These are phyloP conservation scores for Exocentrus adspersus DNA, from an alignment of 2,888 invertebrate genomes.

Conservation along the genomic window DNA sequence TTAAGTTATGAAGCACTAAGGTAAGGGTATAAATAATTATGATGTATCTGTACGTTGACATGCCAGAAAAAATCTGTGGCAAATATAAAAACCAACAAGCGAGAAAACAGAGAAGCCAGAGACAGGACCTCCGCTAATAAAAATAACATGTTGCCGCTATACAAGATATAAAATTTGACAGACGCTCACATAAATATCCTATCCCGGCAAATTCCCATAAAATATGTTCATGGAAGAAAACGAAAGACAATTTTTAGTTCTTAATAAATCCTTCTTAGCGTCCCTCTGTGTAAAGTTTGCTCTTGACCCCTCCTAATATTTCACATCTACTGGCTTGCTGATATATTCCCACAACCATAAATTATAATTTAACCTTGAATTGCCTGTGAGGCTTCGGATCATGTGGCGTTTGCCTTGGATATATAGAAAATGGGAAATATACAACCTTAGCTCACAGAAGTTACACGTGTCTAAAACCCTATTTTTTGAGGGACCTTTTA, in stretches of 20 bases:
- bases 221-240: slow-evolving; percentile 32
- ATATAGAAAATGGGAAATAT: background rate
- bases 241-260: slow-evolving; percentile 50
- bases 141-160: slow-evolving; percentile 39
- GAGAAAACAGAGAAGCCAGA: slow-evolving; percentile 34
- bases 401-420: background rate
- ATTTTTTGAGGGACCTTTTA: no score
- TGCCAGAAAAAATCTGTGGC: slow-evolving; percentile 17
- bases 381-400: slow-evolving; percentile 2
- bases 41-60: background rate
- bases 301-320: slow-evolving; percentile 49
- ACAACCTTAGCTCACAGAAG: no score
- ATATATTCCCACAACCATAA: slow-evolving; percentile 45
- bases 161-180: slow-evolving; percentile 38
- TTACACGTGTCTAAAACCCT: no score
- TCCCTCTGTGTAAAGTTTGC: slow-evolving; percentile 50
- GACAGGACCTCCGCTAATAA: slow-evolving; percentile 34
- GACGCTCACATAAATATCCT: slow-evolving; percentile 44
- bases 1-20: no score
- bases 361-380: slow-evolving; percentile 49
- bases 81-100: slow-evolving; percentile 31
- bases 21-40: no score
- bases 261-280: slow-evolving; percentile 56
- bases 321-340: slow-evolving; percentile 36
- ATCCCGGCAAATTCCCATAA: slow-evolving; percentile 39